Conservation (phyloP, 2,113 vertebrate species). For the Apteryx mantelli region DNA sequence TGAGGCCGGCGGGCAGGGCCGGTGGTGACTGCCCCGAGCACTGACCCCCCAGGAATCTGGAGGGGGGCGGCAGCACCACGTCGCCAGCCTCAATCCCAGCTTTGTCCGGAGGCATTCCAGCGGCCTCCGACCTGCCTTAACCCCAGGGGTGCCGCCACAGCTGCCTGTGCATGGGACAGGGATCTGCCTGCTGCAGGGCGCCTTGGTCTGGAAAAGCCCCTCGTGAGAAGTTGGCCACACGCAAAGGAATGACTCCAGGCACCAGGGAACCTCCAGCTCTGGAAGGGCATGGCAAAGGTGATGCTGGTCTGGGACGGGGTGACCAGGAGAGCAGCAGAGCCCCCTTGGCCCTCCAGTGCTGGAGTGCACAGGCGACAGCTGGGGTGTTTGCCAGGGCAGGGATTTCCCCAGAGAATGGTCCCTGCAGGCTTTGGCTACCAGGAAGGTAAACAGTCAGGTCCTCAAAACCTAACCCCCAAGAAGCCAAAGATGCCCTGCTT, state of each 20-base stretch:
- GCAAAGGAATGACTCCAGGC: not conserved
- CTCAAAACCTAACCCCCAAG: not conserved
- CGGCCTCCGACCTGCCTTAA: conserved; percentile 50
- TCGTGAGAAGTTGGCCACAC: fast-evolving
- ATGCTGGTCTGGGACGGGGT: not conserved
- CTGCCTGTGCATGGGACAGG: not conserved
- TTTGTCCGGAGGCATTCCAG: conserved; percentile 78
- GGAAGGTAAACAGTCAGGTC: not conserved
- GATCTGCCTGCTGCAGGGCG: not conserved
- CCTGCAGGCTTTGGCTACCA: not conserved
- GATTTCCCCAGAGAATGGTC: not conserved
- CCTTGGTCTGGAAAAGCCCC: fast-evolving
- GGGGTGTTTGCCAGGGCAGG: not conserved
- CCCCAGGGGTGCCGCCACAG: not conserved
- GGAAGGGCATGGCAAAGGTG: not conserved
- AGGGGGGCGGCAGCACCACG: conserved; percentile 71
- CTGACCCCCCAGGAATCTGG: conserved; percentile 81
- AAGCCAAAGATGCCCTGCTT: not conserved
- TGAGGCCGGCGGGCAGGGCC: not conserved
- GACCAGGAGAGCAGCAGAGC: not conserved
- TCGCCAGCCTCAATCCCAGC: conserved; percentile 74
- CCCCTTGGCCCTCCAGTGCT: not conserved
- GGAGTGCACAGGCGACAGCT: not conserved
- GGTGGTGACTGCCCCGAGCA: conserved; percentile 27
- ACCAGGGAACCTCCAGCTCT: not conserved